Evolutionary conservation across 2,888 invertebrate genomes (phyloP), one percentile per base, ranked within the genome.

Genomic region (Mermis nigrescens): DNA sequence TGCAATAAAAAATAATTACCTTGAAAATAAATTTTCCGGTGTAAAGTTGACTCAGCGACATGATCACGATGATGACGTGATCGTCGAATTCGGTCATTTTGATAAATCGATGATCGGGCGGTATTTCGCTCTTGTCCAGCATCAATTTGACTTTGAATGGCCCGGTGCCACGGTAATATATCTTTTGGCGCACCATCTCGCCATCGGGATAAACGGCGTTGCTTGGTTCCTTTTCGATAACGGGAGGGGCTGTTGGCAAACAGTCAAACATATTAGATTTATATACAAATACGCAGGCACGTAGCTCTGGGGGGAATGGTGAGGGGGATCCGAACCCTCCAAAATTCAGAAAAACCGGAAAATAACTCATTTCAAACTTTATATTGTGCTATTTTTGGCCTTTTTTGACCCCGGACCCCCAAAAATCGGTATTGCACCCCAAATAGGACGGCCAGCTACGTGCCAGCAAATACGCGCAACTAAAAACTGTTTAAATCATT

Each of bases 121-220:
- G 77, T 57, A 94, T 77, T 63, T 81, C 81, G 65, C 80, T 80
- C 51, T 90, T 90, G 71, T 91, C 85, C 70, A 83, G 85, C 61
- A 82, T 82, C 59, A 99, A 80, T 1, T 80, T 81, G 58, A 95
- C 84, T 63, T 86, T 84, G 73, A 92, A 84, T 3, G 95, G 94
- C 73, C 92, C 91, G 72, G 94, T 92, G 31, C 98, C 98, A 58
- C 84, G 83, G 79, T 92, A 94, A 72, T 86, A 87, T 65, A 98
- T 84, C 78, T 98, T 98, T 70, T 98, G 85, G 77, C 98, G 98
- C 7, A 89, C 87, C 74, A 92, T 92, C 69, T 98, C 98, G 57
- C 86, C 85, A 72, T 90, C 90, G 0, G 92, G 86, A 1, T 95
- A 79, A 70, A 85, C 86, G 24, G 94, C 77, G 70, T 89, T 87